Percentiles rank a stretch among this genome's conserved stretches.
phyloP scores from a whole-genome alignment of 2,888 invertebrate genomes.

The Rhagonycha lutea region DNA sequence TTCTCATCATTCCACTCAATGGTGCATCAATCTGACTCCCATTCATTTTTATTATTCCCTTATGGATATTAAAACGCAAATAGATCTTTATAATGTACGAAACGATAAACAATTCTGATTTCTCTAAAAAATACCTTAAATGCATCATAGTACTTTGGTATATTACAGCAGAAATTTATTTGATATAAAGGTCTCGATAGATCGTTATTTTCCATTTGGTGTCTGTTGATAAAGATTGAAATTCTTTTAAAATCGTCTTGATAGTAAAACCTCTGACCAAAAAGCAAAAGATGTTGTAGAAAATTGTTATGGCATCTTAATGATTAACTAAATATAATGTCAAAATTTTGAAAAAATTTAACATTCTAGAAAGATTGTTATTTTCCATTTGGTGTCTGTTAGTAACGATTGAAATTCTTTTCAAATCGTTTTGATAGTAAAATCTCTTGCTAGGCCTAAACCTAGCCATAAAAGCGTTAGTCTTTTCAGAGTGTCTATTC shows the following conservation, averaged over 20 bases:
- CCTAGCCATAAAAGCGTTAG: slow-evolving; percentile 77
- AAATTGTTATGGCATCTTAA: too few relatives aligned
- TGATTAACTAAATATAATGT: too few relatives aligned
- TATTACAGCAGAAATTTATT: slow-evolving; percentile 92
- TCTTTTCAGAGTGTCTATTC: slow-evolving; percentile 84
- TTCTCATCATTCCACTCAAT: slow-evolving; percentile 86
- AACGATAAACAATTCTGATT: slow-evolving; percentile 83
- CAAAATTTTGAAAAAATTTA: too few relatives aligned
- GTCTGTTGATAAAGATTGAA: slow-evolving; percentile 79
- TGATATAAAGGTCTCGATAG: slow-evolving; percentile 86
- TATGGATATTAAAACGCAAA: slow-evolving; percentile 92
- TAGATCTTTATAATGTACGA: slow-evolving; percentile 93
- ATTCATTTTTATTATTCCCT: slow-evolving; percentile 85
- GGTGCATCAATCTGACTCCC: slow-evolving; percentile 88
- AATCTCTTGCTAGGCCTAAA: slow-evolving; percentile 86
- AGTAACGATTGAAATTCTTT: slow-evolving; percentile 77
- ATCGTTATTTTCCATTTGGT: slow-evolving; percentile 89
- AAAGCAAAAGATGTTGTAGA: too few relatives aligned
- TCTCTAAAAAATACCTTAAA: slow-evolving; percentile 88
- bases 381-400: slow-evolving; percentile 88
- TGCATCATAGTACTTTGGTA: slow-evolving; percentile 92
- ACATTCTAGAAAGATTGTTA: slow-evolving; percentile 85
- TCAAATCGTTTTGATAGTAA: slow-evolving; percentile 87
- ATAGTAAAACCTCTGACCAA: slow-evolving; percentile 90
- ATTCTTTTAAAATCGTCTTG: slow-evolving; percentile 83